These are phyloP conservation scores for Neotragus moschatus DNA, from an alignment of 2,113 vertebrate species.

Conservation along the genomic window DNA sequence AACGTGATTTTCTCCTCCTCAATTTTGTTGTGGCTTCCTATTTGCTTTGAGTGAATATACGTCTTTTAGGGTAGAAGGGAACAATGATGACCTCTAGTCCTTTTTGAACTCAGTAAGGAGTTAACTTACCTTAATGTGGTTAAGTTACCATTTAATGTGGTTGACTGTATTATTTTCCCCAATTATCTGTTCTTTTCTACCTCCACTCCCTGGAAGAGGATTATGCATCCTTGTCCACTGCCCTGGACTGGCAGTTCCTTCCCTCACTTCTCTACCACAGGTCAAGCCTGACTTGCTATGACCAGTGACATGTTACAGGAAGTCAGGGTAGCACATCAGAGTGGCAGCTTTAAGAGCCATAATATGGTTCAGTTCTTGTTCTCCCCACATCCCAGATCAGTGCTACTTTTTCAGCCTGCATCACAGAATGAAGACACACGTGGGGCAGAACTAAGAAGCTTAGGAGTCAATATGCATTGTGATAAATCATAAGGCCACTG, in stretches of 20 bases:
- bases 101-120: background rate
- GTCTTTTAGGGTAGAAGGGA: background rate
- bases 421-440: background rate
- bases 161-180: background rate
- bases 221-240: no score
- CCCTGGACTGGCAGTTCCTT: background rate
- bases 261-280: background rate
- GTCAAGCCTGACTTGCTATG: background rate
- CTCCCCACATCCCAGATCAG: no score
- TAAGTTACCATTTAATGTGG: background rate
- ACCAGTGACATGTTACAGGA: background rate
- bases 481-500: background rate
- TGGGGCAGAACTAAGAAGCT: background rate
- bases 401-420: background rate
- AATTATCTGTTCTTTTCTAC: background rate
- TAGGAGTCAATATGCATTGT: background rate
- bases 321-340: background rate
- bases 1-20: background rate
- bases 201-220: background rate
- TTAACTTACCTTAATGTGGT: background rate
- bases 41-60: background rate
- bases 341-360: background rate
- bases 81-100: background rate
- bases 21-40: background rate
- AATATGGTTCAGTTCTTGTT: background rate